Conservation (phyloP, 2,888 invertebrate genomes). For the Lasioglossum oenotherae region DNA sequence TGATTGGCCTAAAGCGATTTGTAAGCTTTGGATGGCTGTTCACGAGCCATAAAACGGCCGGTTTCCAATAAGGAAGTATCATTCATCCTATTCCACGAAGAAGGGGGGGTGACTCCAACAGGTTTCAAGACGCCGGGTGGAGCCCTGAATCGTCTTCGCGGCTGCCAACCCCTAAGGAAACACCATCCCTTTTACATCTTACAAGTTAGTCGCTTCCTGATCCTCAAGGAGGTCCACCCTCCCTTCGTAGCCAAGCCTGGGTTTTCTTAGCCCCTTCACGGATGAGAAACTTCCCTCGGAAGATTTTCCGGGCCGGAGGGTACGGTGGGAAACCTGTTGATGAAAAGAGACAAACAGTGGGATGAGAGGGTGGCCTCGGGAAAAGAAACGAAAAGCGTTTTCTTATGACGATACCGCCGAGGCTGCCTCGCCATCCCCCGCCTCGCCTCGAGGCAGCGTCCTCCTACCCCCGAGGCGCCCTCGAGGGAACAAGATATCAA, state of each 20-base stretch:
- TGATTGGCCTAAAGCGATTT: slow-evolving; percentile 12
- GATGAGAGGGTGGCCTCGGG: slow-evolving; percentile 17
- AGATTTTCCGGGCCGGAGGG: slow-evolving; percentile 77
- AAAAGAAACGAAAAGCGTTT: slow-evolving; percentile 66
- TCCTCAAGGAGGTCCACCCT: slow-evolving; percentile 63
- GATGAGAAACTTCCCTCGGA: slow-evolving; percentile 68
- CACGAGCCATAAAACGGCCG: slow-evolving; percentile 16
- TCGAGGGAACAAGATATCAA: slow-evolving; percentile 80
- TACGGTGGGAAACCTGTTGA: slow-evolving; percentile 79
- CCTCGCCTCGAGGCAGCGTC: slow-evolving; percentile 37
- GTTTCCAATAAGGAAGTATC: slow-evolving; percentile 60
- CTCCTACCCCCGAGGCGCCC: slow-evolving; percentile 45
- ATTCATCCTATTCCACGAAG: slow-evolving; percentile 52
- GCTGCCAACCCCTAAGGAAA: slow-evolving; percentile 58
- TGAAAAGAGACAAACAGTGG: slow-evolving; percentile 62
- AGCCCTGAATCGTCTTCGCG: slow-evolving; percentile 58
- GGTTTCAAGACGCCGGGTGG: slow-evolving; percentile 78
- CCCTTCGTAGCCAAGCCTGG: slow-evolving; percentile 44
- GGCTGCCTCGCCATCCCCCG: slow-evolving; percentile 44
- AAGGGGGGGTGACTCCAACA: slow-evolving; percentile 76
- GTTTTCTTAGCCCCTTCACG: slow-evolving; percentile 74
- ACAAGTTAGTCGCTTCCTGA: slow-evolving; percentile 53
- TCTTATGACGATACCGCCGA: slow-evolving; percentile 67
- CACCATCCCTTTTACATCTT: slow-evolving; percentile 62
- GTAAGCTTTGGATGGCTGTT: slow-evolving; percentile 1